Conservation (phyloP, 2,797 vertebrate species). For the Acrossocheilus fasciatus region DNA sequence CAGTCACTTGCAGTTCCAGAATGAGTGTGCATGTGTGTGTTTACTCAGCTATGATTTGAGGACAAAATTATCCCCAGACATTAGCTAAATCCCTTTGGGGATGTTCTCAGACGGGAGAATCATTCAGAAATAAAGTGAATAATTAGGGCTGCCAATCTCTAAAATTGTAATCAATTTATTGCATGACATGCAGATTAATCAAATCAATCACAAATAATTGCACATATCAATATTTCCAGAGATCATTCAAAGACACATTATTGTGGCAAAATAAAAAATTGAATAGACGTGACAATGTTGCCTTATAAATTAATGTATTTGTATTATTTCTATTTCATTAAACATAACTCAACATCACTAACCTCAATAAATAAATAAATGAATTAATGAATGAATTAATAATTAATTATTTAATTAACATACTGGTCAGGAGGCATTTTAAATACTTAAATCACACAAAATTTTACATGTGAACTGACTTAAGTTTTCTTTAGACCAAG, state of each 20-base stretch:
- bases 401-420: background rate
- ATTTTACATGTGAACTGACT: background rate
- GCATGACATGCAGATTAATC: background rate
- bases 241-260: background rate
- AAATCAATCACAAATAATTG: background rate
- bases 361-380: background rate
- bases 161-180: background rate
- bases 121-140: slow-evolving; percentile 10
- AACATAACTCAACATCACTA: background rate
- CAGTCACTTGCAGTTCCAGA: background rate
- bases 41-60: background rate
- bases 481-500: background rate
- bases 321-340: background rate
- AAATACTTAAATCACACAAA: background rate
- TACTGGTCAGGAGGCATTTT: background rate
- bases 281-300: background rate
- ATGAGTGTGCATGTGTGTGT: background rate
- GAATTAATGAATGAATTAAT: too few relatives aligned
- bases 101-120: background rate
- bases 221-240: background rate
- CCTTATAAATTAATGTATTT: background rate
- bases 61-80: background rate
- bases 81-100: slow-evolving; percentile 3
- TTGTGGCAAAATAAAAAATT: background rate
- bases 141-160: slow-evolving; percentile 5